phyloP scores from a whole-genome alignment of 2,888 invertebrate genomes.

The Drepanosiphum platanoidis region DNA sequence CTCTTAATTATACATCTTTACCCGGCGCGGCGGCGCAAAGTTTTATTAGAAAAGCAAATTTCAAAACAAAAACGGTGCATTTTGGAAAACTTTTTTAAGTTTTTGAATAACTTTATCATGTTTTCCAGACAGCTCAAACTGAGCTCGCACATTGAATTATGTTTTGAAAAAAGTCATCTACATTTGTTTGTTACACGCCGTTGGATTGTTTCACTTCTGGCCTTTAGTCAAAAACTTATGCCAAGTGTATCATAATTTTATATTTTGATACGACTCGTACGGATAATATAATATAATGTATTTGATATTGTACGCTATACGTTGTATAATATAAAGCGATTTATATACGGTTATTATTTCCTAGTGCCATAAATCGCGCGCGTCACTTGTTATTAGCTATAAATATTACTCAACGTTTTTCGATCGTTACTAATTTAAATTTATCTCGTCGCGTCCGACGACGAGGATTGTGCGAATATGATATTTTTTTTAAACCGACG shows the following conservation, averaged over 20 bases:
- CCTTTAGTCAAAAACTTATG: conserved; percentile 56
- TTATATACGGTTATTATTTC: not conserved
- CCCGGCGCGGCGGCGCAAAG: not conserved
- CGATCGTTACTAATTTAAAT: not conserved
- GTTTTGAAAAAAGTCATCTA: conserved; percentile 31
- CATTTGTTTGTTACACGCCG: conserved; percentile 54
- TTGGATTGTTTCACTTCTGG: conserved; percentile 55
- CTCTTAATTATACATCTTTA: conserved; percentile 27
- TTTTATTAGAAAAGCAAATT: conserved; percentile 17
- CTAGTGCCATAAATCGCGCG: not conserved
- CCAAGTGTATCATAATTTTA: conserved; percentile 54
- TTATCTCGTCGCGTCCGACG: too few relatives aligned
- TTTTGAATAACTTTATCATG: not conserved
- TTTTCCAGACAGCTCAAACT: conserved; percentile 5
- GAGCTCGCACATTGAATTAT: conserved; percentile 8
- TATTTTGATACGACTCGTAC: conserved; percentile 38
- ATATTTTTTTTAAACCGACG: too few relatives aligned
- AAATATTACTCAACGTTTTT: not conserved
- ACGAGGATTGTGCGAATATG: too few relatives aligned
- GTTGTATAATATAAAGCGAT: too few relatives aligned
- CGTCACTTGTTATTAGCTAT: not conserved
- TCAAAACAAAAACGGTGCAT: not conserved
- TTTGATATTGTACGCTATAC: not conserved
- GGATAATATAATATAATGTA: not conserved
- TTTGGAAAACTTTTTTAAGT: conserved; percentile 21